A percentile compares a stretch with the other conserved stretches of the same genome.
phyloP scores from a whole-genome alignment of 1,140 invertebrate species.

The Delia radicum region DNA sequence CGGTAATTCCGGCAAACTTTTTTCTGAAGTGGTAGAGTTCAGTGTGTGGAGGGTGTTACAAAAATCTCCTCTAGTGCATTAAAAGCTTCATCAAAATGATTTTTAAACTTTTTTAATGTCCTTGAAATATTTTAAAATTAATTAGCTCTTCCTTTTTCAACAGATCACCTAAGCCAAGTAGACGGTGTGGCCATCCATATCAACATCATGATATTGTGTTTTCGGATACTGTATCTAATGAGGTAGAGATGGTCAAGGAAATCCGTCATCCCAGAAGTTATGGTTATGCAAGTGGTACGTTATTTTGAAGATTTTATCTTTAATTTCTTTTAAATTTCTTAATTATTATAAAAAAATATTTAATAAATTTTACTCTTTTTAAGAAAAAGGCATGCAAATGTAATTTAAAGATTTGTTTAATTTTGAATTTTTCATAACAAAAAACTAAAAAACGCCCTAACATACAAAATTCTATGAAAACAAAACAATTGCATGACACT shows the following conservation, averaged over 20 bases:
- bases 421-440: slow-evolving; percentile 3
- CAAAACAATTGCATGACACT: slow-evolving; percentile 16
- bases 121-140: too few relatives aligned
- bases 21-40: too few relatives aligned
- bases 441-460: too few relatives aligned
- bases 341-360: background rate
- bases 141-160: too few relatives aligned
- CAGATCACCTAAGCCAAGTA: slow-evolving; percentile 65
- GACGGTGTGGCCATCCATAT: slow-evolving; percentile 67
- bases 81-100: too few relatives aligned
- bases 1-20: too few relatives aligned
- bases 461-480: too few relatives aligned
- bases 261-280: slow-evolving; percentile 57
- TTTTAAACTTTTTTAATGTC: too few relatives aligned
- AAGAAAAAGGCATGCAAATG: background rate
- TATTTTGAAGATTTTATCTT: too few relatives aligned
- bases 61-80: too few relatives aligned
- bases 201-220: slow-evolving; percentile 88
- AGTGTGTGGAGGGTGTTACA: too few relatives aligned
- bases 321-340: background rate
- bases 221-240: slow-evolving; percentile 90
- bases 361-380: background rate
- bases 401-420: background rate
- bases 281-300: slow-evolving; percentile 56
- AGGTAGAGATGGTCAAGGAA: slow-evolving; percentile 90